Evolutionary conservation across 2,113 vertebrate species (phyloP).

Genomic region (Rhinolophus ferrumequinum): DNA sequence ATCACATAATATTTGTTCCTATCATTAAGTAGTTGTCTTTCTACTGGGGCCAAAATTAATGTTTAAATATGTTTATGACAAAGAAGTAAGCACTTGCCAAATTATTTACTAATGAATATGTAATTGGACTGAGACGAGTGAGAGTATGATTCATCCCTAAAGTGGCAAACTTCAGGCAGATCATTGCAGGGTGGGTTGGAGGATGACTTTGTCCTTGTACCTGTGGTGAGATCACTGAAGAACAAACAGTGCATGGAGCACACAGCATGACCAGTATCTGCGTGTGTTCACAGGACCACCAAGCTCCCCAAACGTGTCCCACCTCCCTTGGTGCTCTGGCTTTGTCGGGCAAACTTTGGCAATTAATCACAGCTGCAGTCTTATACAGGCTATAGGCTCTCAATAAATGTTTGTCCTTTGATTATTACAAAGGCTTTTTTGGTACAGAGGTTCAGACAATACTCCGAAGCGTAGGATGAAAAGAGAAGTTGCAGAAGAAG

Average conservation of each 20-base stretch:
- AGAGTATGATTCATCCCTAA: not conserved
- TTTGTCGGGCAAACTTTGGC: not conserved
- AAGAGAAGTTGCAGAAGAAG: not conserved
- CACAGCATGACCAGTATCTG: no score
- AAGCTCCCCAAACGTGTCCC: not conserved
- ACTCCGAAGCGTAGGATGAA: not conserved
- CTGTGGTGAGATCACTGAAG: not conserved
- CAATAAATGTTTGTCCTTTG: not conserved
- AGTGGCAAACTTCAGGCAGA: not conserved
- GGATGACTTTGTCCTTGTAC: not conserved
- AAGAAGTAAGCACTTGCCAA: not conserved
- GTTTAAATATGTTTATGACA: not conserved
- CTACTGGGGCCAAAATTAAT: not conserved
- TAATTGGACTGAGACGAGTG: not conserved
- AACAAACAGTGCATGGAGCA: not conserved
- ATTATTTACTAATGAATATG: constrained; percentile 29
- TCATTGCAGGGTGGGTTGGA: not conserved
- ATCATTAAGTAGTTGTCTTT: constrained; percentile 36
- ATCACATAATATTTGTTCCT: not conserved
- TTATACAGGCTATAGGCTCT: not conserved
- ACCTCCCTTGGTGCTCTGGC: not conserved
- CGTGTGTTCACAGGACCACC: not conserved
- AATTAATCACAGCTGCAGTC: not conserved
- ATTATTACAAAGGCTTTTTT: not conserved
- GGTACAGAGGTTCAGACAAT: not conserved